Conservation (phyloP, 2,888 invertebrate genomes). For the Caradrina kadenii region DNA sequence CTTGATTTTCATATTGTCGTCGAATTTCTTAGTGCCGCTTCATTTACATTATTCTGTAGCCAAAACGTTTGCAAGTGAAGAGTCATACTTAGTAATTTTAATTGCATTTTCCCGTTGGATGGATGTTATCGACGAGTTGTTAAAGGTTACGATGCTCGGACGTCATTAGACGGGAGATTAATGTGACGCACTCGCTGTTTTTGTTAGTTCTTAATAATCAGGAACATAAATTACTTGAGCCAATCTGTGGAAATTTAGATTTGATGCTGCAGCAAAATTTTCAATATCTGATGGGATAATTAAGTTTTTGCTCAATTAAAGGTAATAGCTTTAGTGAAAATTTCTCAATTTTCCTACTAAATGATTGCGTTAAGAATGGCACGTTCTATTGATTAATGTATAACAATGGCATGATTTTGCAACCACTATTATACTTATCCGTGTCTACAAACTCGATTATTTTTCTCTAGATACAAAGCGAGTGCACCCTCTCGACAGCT, state of each 20-base stretch:
- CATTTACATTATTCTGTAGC: slow-evolving; percentile 53
- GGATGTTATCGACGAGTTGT: slow-evolving; percentile 50
- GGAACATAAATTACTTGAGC: slow-evolving; percentile 47
- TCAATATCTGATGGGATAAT: slow-evolving; percentile 27
- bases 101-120: slow-evolving; percentile 72
- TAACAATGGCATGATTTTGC: slow-evolving; percentile 72
- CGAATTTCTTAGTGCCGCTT: slow-evolving; percentile 49
- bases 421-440: slow-evolving; percentile 61
- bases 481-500: slow-evolving; percentile 47
- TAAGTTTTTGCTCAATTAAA: slow-evolving; percentile 23
- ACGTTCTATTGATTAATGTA: slow-evolving; percentile 63
- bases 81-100: slow-evolving; percentile 54
- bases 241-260: slow-evolving; percentile 52
- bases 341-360: slow-evolving; percentile 40
- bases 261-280: slow-evolving; percentile 65
- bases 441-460: slow-evolving; percentile 58
- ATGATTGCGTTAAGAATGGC: slow-evolving; percentile 56
- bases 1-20: slow-evolving; percentile 94
- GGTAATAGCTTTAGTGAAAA: slow-evolving; percentile 22
- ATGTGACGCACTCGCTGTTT: slow-evolving; percentile 53
- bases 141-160: slow-evolving; percentile 56
- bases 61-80: slow-evolving; percentile 50
- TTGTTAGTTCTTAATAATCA: slow-evolving; percentile 57
- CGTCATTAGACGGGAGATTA: slow-evolving; percentile 56
- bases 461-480: slow-evolving; percentile 50